Percentiles rank a stretch among this genome's conserved stretches.
phyloP scores from a whole-genome alignment of 2,888 invertebrate genomes.

The Drosophila prolongata region DNA sequence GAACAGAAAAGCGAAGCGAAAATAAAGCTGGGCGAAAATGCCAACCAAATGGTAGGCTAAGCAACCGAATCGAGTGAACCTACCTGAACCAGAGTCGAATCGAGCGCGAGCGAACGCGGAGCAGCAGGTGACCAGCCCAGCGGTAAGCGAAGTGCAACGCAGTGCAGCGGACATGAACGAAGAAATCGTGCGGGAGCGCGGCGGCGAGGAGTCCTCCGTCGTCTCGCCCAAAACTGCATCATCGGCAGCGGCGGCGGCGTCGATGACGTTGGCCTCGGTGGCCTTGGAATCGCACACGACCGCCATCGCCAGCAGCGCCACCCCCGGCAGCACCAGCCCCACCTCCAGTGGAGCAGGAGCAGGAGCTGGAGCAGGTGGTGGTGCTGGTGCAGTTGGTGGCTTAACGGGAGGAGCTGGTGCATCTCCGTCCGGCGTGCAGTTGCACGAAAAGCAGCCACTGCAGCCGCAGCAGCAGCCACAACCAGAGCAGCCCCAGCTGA shows the following conservation, averaged over 20 bases:
- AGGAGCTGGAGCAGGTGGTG: too few species aligned
- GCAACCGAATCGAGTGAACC: conserved; percentile 8
- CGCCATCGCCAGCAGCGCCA: conserved; percentile 13
- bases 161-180: conserved; percentile 35
- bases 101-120: conserved; percentile 1
- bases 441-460: conserved; percentile 30
- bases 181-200: conserved; percentile 57
- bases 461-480: conserved; percentile 31
- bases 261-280: conserved; percentile 65
- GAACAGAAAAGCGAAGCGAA: conserved; percentile 14
- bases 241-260: conserved; percentile 37
- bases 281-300: conserved; percentile 60
- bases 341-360: conserved; percentile 15
- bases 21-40: conserved; percentile 53
- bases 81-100: neutral
- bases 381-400: too few species aligned
- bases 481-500: conserved; percentile 47
- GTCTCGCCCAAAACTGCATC: conserved; percentile 61
- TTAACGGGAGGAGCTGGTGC: too few species aligned
- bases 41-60: conserved; percentile 66
- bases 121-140: conserved; percentile 17
- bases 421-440: conserved; percentile 21
- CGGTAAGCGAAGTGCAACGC: conserved; percentile 6
- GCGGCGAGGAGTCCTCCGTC: conserved; percentile 81
- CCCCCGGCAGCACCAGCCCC: neutral